phyloP scores from a whole-genome alignment of 2,113 vertebrate species.

The Choloepus hoffmanni region DNA sequence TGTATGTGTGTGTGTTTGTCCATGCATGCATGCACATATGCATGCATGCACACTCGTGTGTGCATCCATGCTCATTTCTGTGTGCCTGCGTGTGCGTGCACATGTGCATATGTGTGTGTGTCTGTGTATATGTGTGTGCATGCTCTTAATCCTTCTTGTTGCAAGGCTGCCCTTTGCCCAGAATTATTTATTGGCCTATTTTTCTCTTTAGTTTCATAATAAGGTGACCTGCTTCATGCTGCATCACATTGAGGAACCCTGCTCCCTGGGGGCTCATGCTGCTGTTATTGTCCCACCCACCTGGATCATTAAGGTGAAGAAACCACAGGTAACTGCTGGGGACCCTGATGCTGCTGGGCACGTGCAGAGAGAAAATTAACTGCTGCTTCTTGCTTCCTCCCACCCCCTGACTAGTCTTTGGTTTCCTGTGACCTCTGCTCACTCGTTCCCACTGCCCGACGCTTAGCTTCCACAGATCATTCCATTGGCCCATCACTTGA shows the following conservation, averaged over 20 bases:
- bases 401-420: slow-evolving; percentile 66
- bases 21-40: fast-evolving
- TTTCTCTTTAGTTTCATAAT: slow-evolving; percentile 94
- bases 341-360: slow-evolving; percentile 80
- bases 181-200: slow-evolving; percentile 36
- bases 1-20: fast-evolving
- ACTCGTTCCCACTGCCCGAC: neutral
- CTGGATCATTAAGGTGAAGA: slow-evolving; percentile 99
- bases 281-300: slow-evolving; percentile 97
- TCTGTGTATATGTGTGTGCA: neutral
- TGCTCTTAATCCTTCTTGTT: neutral
- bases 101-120: fast-evolving
- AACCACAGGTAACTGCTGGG: slow-evolving; percentile 94
- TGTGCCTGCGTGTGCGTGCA: neutral
- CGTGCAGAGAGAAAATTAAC: slow-evolving; percentile 70
- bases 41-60: fast-evolving
- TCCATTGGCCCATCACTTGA: neutral
- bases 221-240: slow-evolving; percentile 99
- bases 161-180: neutral
- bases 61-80: too few relatives aligned
- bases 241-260: slow-evolving; percentile 98
- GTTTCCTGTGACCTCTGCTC: neutral
- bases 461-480: neutral
- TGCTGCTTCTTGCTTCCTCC: slow-evolving; percentile 41
- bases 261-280: slow-evolving; percentile 96